Percentiles rank a stretch among this genome's conserved stretches.
Evolutionary conservation across 2,113 vertebrate genomes (phyloP).

Genomic region (Pseudorectes ferrugineus): DNA sequence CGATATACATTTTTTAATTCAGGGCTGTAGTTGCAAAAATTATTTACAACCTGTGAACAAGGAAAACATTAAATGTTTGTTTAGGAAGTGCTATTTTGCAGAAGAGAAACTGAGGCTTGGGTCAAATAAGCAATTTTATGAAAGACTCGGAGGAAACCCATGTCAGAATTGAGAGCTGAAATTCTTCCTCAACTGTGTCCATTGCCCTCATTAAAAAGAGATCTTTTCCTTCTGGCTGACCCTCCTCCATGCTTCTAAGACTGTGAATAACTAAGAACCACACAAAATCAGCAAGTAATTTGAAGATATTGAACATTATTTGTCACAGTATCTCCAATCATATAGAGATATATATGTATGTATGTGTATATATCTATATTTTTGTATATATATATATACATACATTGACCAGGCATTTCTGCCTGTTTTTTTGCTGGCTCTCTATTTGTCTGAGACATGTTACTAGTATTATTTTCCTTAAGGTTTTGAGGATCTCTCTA

Average conservation of each 20-base stretch:
- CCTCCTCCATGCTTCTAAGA: not conserved
- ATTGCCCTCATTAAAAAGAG: not conserved
- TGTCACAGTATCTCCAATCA: not conserved
- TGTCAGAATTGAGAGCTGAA: not conserved
- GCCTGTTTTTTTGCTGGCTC: not conserved
- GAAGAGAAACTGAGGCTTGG: not conserved
- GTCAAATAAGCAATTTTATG: not conserved
- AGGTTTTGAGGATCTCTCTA: not conserved
- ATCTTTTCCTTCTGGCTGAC: not conserved
- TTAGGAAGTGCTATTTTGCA: not conserved
- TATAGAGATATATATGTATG: rapidly evolving
- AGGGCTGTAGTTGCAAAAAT: not conserved
- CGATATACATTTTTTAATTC: not conserved
- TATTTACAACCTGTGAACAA: not conserved
- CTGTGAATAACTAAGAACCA: not conserved
- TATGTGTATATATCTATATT: not conserved
- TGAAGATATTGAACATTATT: not conserved
- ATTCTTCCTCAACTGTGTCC: not conserved
- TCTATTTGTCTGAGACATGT: not conserved
- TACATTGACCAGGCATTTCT: not conserved
- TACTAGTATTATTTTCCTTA: not conserved
- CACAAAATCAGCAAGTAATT: not conserved
- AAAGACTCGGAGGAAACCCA: not conserved
- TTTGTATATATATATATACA: too few relatives aligned
- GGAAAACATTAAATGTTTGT: not conserved